These are phyloP conservation scores for Apotomis betuletana DNA, from an alignment of 2,888 invertebrate genomes.

Conservation along the genomic window DNA sequence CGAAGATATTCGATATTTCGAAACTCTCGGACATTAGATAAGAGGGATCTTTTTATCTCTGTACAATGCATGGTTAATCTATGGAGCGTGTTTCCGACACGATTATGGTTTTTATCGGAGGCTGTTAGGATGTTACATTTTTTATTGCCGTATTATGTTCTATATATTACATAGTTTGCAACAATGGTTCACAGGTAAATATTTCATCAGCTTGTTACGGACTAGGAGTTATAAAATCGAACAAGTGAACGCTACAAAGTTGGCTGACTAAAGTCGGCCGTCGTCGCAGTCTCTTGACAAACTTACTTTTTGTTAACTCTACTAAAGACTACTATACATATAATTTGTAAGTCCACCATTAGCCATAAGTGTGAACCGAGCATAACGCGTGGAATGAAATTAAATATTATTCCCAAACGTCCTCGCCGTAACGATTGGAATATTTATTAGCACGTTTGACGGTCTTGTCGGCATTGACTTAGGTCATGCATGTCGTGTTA, in stretches of 20 bases:
- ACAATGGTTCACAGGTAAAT: not conserved
- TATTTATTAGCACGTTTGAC: slow-evolving; percentile 24
- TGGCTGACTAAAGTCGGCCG: no score
- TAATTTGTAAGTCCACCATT: not conserved
- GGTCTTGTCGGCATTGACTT: slow-evolving; percentile 25
- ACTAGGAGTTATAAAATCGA: not conserved
- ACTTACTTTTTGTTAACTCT: no score
- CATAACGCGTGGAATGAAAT: slow-evolving; percentile 5
- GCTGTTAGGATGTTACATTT: slow-evolving; percentile 24
- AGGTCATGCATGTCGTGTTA: slow-evolving; percentile 18
- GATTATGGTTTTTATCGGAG: slow-evolving; percentile 30
- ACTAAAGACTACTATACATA: no score
- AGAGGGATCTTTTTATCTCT: slow-evolving; percentile 29
- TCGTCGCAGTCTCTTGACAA: no score
- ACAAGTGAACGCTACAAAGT: no score
- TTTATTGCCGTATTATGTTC: slow-evolving; percentile 26
- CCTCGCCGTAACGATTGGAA: slow-evolving; percentile 13
- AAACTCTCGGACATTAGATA: slow-evolving; percentile 35
- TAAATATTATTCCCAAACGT: slow-evolving; percentile 3
- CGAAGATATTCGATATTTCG: slow-evolving; percentile 30
- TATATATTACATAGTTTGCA: slow-evolving; percentile 9
- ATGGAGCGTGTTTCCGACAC: slow-evolving; percentile 36
- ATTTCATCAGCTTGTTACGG: slow-evolving; percentile 15
- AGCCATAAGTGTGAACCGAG: slow-evolving; percentile 2
- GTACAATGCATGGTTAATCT: slow-evolving; percentile 36